Conservation (phyloP, 2,113 vertebrate genomes). For the Pristiophorus japonicus region DNA sequence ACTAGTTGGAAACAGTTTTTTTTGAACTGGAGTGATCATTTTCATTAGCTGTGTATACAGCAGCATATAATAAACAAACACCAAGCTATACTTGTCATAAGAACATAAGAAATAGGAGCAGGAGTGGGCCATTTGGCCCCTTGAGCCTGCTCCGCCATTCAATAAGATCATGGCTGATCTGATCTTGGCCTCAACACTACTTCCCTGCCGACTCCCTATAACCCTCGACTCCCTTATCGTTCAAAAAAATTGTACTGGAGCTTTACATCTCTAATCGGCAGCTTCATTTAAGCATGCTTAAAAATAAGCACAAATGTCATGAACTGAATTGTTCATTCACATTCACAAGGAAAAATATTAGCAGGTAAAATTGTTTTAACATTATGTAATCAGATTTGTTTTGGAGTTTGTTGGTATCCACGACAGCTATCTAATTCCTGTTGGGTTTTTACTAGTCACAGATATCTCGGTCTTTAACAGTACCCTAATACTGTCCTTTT, state of each 20-base stretch:
- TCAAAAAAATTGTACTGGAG: no score
- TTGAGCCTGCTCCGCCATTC: no score
- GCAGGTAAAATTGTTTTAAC: background rate
- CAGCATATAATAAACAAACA: background rate
- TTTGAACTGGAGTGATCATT: background rate
- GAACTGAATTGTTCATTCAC: background rate
- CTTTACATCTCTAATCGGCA: background rate
- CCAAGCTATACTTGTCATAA: background rate
- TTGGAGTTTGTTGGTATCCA: background rate
- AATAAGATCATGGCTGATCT: no score
- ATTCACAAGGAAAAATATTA: background rate
- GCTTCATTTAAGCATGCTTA: background rate
- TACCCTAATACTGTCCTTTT: background rate
- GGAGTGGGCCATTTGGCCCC: no score
- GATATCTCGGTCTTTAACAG: background rate
- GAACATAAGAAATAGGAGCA: no score
- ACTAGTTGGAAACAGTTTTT: background rate
- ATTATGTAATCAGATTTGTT: background rate
- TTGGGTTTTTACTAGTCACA: background rate
- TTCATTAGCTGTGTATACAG: background rate
- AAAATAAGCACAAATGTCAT: background rate
- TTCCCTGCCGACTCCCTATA: no score
- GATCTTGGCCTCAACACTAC: no score
- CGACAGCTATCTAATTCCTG: background rate
- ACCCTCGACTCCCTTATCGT: no score